A percentile compares a stretch with the other conserved stretches of the same genome.
phyloP scores from a whole-genome alignment of 2,888 invertebrate species.

The Spicauda simplicius region DNA sequence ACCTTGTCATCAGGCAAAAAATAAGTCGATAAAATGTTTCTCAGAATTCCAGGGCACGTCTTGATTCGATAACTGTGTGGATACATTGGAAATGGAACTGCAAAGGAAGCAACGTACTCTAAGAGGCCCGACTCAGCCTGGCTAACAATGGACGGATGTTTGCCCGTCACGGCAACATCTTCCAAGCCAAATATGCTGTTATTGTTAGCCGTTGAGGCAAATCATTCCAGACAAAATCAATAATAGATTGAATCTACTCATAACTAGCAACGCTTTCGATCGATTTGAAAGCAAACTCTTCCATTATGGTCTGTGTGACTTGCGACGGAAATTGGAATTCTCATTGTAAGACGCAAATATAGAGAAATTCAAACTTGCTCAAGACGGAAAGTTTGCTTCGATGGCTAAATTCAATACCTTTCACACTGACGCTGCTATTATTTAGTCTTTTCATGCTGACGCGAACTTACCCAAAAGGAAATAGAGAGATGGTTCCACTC shows the following conservation, averaged over 20 bases:
- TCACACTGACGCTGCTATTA: conserved; percentile 27
- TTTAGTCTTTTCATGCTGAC: conserved; percentile 15
- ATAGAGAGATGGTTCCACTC: not conserved
- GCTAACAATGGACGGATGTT: conserved; percentile 68
- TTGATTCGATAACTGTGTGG: not conserved
- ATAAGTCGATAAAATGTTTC: not conserved
- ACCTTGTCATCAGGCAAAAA: too few relatives aligned
- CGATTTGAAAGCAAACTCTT: conserved; percentile 29
- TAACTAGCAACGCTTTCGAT: conserved; percentile 21
- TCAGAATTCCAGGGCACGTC: not conserved
- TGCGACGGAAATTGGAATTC: conserved; percentile 24
- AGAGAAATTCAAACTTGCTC: conserved; percentile 13
- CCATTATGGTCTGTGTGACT: conserved; percentile 30
- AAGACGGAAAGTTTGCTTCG: conserved; percentile 21
- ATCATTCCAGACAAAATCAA: conserved; percentile 21
- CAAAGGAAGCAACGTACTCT: conserved; percentile 19
- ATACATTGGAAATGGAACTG: conserved; percentile 6
- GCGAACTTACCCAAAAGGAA: not conserved
- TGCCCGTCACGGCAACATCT: conserved; percentile 51
- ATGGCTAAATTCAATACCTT: conserved; percentile 31
- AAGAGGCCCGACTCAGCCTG: conserved; percentile 9
- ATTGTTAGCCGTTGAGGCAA: conserved; percentile 5
- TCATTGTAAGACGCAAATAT: conserved; percentile 30
- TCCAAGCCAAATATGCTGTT: conserved; percentile 31
- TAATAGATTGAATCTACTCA: conserved; percentile 12